Evolutionary conservation across 2,113 vertebrate species (phyloP).

Genomic region (Atractosteus spatula): DNA sequence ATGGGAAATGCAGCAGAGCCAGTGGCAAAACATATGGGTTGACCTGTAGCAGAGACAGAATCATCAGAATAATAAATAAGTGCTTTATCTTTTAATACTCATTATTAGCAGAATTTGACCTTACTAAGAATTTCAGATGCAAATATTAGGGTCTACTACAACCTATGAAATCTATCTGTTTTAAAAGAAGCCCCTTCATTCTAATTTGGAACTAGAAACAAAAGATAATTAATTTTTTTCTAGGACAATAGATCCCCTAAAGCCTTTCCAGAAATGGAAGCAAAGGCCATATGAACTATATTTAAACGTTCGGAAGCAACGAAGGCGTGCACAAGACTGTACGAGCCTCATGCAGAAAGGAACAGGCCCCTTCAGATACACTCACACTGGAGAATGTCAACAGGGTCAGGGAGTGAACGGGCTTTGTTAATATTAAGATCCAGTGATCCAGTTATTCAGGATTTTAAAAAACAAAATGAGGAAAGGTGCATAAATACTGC

Average conservation of each 20-base stretch:
- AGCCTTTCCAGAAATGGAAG: slow-evolving; percentile 67
- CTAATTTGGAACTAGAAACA: neutral
- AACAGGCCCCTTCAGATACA: slow-evolving; percentile 56
- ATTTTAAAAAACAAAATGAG: too few species aligned
- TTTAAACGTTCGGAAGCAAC: slow-evolving; percentile 41
- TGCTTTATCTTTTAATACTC: too few species aligned
- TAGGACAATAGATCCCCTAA: slow-evolving; percentile 72
- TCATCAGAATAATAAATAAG: too few species aligned
- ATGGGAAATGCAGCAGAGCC: slow-evolving; percentile 37
- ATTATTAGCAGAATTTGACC: too few species aligned
- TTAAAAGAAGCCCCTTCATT: slow-evolving; percentile 30
- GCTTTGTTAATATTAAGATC: too few species aligned
- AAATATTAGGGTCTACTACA: too few species aligned
- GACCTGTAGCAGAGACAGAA: slow-evolving; percentile 58
- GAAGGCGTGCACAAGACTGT: slow-evolving; percentile 25
- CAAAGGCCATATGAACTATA: slow-evolving; percentile 67
- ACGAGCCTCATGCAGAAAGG: slow-evolving; percentile 41
- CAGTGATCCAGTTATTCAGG: too few species aligned
- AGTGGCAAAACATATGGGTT: slow-evolving; percentile 44
- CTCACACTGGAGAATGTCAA: neutral
- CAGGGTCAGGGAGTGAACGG: too few species aligned
- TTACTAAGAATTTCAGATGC: too few species aligned
- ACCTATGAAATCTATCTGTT: neutral
- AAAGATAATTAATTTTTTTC: slow-evolving; percentile 45
- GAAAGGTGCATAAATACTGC: too few species aligned